Base-by-base conservation (phyloP, 2,888 invertebrate genomes). In the Tenthredo distinguenda region DNA sequence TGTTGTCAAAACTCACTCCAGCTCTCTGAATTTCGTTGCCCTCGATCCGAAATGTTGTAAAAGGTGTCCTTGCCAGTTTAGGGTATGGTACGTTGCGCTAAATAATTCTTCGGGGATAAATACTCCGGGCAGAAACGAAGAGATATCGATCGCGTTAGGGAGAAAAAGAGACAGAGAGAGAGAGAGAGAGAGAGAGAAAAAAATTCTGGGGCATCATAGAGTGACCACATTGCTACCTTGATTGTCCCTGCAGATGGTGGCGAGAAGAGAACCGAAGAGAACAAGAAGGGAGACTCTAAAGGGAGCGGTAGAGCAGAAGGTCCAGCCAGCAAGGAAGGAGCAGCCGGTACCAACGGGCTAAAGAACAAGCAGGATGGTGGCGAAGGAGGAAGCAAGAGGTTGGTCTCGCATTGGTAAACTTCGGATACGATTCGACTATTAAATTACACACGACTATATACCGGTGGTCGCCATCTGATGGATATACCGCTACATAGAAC, bases 301-400 rank as follows among this genome's bases (percentile, higher is more conserved):
- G 93, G 92, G 89, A 92, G 92, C 91, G 88, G 93, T 91, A 92
- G 92, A 91, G 91, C 90, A 89, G 93, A 93, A 87, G 90, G 90
- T 87, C 90, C 91, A 86, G 89, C 88, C 90, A 88, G 90, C 90
- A 91, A 92, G 91, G 91, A 91, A 87, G 90, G 90, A 87, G 90
- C 89, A 31, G 87, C 91, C 84, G 94, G 94, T 87, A 94, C 93
- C 88, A 95, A 94, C 88, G 92, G 92, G 92, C 94, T 94, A 88
- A 95, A 95, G 93, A 96, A 95, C 93, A 95, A 95, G 86, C 95
- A 95, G 90, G 95, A 95, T 91, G 88, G 88, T 87, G 91, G 91
- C 88, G 93, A 93, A 87, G 93, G 95, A 95, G 93, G 95, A 95
- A 91, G 95, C 89, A 94, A 94, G 93, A 94, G 95, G 95, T 95